phyloP scores from a whole-genome alignment of 37 sponge, comb jelly and placozoan species.

The Bolinopsis microptera region DNA sequence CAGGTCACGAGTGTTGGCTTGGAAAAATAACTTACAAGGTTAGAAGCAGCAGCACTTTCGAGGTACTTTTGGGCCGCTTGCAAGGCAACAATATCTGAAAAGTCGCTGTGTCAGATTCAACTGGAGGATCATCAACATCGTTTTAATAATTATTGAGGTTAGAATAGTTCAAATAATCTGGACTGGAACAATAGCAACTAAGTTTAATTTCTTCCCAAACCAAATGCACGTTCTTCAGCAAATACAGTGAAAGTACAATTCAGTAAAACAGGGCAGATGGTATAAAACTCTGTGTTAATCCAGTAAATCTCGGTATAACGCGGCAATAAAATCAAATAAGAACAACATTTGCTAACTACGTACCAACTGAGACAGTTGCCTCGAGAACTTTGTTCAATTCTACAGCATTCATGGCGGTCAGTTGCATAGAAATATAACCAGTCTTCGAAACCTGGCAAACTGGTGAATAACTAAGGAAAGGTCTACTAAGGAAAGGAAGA shows the following conservation, averaged over 20 bases:
- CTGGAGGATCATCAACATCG: no score
- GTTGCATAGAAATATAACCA: constrained; percentile 3
- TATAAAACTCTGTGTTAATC: neutral
- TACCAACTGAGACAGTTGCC: constrained; percentile 51
- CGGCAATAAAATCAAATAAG: neutral
- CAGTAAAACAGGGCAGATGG: no score
- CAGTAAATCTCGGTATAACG: neutral
- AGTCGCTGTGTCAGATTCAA: neutral
- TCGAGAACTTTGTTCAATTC: constrained; percentile 64
- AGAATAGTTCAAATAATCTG: no score
- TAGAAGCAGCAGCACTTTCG: constrained; percentile 48
- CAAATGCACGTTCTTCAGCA: no score
- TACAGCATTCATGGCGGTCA: constrained; percentile 49
- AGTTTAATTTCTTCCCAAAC: no score
- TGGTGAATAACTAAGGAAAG: neutral
- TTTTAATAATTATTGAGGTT: no score
- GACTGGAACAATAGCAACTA: no score
- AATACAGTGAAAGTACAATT: no score
- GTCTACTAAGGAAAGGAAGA: neutral
- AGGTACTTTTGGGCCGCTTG: constrained; percentile 45
- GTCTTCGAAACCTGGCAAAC: neutral
- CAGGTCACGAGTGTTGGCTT: no score
- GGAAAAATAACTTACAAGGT: constrained; percentile 10
- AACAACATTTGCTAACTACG: no score
- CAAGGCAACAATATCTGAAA: constrained; percentile 64